phyloP scores from a whole-genome alignment of 2,797 vertebrate genomes.

The Dryobates pubescens region DNA sequence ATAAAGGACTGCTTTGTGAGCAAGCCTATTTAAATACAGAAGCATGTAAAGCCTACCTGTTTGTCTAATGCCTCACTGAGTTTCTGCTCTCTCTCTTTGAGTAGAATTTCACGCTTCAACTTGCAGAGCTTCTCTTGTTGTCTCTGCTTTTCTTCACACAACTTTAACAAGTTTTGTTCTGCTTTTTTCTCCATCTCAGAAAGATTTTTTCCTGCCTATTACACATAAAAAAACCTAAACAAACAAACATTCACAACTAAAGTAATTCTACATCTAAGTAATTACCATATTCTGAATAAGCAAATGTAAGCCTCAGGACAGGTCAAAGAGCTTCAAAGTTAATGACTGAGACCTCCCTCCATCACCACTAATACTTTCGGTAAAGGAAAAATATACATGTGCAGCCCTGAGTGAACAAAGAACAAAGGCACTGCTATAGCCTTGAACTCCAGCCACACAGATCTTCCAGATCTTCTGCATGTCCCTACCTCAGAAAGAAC shows the following conservation, averaged over 20 bases:
- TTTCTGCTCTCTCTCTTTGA: conserved; percentile 74
- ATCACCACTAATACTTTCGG: not conserved
- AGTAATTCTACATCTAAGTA: not conserved
- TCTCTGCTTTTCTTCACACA: conserved; percentile 78
- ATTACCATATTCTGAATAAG: not conserved
- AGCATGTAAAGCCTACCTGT: conserved; percentile 79
- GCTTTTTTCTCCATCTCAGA: conserved; percentile 77
- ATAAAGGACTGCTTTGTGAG: not conserved
- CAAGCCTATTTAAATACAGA: not conserved
- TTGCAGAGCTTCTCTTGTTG: conserved; percentile 70
- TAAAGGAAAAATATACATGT: not conserved
- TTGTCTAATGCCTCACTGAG: conserved; percentile 77
- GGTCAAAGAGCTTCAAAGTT: not conserved
- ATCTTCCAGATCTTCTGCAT: not conserved
- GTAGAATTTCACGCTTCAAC: conserved; percentile 75
- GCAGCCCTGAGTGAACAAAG: not conserved
- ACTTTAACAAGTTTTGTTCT: conserved; percentile 77
- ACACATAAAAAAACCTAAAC: not conserved
- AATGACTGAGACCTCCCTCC: not conserved
- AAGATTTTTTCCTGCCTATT: conserved; percentile 81
- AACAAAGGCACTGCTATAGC: not conserved
- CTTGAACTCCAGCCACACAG: not conserved
- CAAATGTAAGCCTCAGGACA: not conserved
- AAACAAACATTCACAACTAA: not conserved
- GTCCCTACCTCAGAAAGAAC: not conserved